A percentile compares a stretch with the other conserved stretches of the same genome.
Conservation (phyloP, 2,888 invertebrate genomes). For the Drosophila dives region DNA sequence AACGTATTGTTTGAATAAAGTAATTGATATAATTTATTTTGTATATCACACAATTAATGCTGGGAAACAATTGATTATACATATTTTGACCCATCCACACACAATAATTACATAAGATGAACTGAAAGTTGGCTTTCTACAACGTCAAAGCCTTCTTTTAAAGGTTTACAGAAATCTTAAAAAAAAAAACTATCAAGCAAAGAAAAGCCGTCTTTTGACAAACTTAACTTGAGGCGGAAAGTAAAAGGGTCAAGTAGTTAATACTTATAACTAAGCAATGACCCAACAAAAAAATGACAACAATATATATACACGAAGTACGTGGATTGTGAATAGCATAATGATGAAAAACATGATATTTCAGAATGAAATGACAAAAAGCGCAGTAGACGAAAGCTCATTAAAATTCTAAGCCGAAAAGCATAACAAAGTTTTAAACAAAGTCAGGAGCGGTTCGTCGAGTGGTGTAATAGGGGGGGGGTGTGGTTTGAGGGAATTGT, state of each 20-base stretch:
- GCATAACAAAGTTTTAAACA: constrained; percentile 77
- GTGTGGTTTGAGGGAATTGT: background rate
- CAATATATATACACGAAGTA: constrained; percentile 23
- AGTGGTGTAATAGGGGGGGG: background rate
- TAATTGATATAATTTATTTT: background rate
- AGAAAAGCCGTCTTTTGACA: background rate
- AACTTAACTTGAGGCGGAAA: constrained; percentile 12
- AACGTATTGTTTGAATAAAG: constrained; percentile 4
- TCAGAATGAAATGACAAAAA: constrained; percentile 64
- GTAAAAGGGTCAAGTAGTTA: constrained; percentile 51
- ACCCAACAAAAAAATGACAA: constrained; percentile 56
- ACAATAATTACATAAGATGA: background rate
- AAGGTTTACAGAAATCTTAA: background rate
- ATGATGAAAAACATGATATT: constrained; percentile 73
- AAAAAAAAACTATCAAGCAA: background rate
- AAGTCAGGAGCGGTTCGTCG: constrained; percentile 53
- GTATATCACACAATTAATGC: background rate
- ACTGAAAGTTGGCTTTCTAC: background rate
- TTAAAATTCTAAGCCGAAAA: constrained; percentile 80
- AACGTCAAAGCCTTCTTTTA: background rate
- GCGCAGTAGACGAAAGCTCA: constrained; percentile 73
- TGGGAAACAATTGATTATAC: background rate
- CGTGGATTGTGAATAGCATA: constrained; percentile 23
- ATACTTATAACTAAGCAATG: constrained; percentile 66
- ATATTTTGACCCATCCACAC: background rate